Evolutionary conservation across 2,888 invertebrate genomes (phyloP), one percentile per base, ranked within the genome.

Genomic region (Parelbella ahira): DNA sequence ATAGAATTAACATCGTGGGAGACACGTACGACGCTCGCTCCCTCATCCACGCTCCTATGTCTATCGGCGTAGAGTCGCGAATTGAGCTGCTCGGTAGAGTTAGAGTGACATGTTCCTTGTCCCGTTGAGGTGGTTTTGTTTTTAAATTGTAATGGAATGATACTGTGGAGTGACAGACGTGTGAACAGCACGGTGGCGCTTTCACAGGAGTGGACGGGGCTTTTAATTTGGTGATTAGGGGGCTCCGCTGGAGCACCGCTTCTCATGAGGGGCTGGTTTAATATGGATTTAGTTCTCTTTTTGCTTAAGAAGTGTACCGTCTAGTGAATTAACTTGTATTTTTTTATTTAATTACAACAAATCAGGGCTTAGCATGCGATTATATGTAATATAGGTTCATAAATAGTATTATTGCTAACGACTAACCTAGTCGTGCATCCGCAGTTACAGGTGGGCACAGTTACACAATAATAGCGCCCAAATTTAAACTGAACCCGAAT

Each of bases 151-250:
- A 49, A 70, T 61, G 68, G 62, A 59, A 70, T 54, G 68, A 64
- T 57, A 58, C 60, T 50, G 60, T 38, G 39, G 58, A 77, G 64
- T 77, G 83, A 83, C 77, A 69, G 73, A 78, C 82, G 78, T 83
- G 83, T 78, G 83, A 83, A 83, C 79, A 51, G 47, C 46, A 53
- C 58, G 63, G 63, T 56, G 62, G 56, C 54, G 49, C 69, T 72
- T 81, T 83, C 82, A 81, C 82, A 82, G 75, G 68, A 55, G 56
- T 55, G 54, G 42, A 42, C 42, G 39, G 32, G 32, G 19, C 30
- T 41, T 36, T 63, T 67, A 56, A 63, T 60, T 58, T 47, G 53
- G 55, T 46, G 58, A 61, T 61, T 57, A 60, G 53, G 46, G 49
- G 45, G 37, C 32, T 38, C 46, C 12, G 23, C 33, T 30, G 24